Base-by-base conservation (phyloP, 2,888 invertebrate genomes). In the Onthophagus sagittarius region DNA sequence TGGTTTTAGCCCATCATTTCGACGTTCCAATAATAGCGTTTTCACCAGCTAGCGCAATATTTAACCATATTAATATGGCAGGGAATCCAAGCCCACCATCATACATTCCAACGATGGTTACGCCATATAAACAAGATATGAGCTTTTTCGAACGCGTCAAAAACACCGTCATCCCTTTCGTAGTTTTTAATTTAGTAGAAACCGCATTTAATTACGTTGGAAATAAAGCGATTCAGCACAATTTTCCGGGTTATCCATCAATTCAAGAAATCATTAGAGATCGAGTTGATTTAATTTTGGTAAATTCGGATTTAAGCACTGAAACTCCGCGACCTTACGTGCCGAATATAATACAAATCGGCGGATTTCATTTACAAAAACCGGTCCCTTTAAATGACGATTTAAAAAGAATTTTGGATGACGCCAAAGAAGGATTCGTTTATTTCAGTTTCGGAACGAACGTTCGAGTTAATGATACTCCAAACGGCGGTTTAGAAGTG, bases 11-110 rank as follows among this genome's bases (percentile, higher is more conserved):
- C 2, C 82, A 84, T 75, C 78, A 81, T 67, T 81, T 82, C 71
- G 79, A 83, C 72, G 82, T 82, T 2, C 83, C 84, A 0, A 76
- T 83, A 2, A 81, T 85, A 31, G 76, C 81, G 0, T 79, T 85
- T 15, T 78, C 79, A 14, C 77, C 82, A 2, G 76, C 79, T 2
- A 23, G 2, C 1, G 79, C 78, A 11, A 79, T 78, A n/a, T 77
- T 78, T 1, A 75, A 79, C 15, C 77, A 80, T 0, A 80, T 80
- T 64, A 79, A 78, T 62, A 72, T 81, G 3, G 77, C 80, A 2
- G 82, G 83, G 33, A 83, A 82, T 75, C 81, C 83, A 0, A 77
- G 81, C 62, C 82, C 83, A 0, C 82, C 80, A 39, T 79, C 84
- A 0, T 84, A 83, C 71, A 80, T 84, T n/a, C 83, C 84, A 5